These are phyloP conservation scores for Scytalopus superciliaris DNA, from an alignment of 2,113 vertebrate species.

Conservation along the genomic window DNA sequence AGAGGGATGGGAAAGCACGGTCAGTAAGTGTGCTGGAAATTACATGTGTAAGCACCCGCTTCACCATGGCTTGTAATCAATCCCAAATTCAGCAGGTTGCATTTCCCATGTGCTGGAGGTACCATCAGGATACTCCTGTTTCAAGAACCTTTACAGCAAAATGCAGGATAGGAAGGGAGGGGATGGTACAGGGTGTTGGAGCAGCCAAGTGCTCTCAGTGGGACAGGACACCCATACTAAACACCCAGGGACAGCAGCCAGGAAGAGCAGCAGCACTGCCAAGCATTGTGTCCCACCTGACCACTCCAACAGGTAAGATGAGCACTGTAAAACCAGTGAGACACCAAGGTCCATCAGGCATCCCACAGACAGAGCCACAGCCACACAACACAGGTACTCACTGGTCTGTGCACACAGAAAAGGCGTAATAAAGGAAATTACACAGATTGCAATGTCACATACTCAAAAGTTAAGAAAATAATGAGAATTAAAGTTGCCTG, in stretches of 20 bases:
- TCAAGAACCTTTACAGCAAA: not conserved
- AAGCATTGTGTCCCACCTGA: accelerated
- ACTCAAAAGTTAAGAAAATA: not conserved
- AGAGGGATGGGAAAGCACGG: not conserved
- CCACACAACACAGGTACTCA: accelerated
- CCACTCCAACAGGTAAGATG: accelerated
- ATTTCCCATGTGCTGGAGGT: accelerated
- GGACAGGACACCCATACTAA: not conserved
- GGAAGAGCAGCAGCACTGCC: not conserved
- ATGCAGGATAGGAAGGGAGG: not conserved
- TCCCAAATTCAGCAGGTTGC: not conserved
- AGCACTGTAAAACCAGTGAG: not conserved
- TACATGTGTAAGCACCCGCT: not conserved
- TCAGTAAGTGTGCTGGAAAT: not conserved
- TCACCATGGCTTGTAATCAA: accelerated
- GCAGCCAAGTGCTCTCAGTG: not conserved
- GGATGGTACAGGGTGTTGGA: not conserved
- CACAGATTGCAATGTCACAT: not conserved
- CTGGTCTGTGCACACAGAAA: accelerated
- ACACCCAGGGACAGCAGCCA: not conserved
- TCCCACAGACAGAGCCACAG: accelerated
- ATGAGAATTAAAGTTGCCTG: not conserved
- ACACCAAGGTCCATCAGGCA: not conserved
- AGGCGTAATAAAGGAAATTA: not conserved
- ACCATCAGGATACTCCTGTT: not conserved